phyloP scores from a whole-genome alignment of 2,888 invertebrate species.

The Acheta domesticus region DNA sequence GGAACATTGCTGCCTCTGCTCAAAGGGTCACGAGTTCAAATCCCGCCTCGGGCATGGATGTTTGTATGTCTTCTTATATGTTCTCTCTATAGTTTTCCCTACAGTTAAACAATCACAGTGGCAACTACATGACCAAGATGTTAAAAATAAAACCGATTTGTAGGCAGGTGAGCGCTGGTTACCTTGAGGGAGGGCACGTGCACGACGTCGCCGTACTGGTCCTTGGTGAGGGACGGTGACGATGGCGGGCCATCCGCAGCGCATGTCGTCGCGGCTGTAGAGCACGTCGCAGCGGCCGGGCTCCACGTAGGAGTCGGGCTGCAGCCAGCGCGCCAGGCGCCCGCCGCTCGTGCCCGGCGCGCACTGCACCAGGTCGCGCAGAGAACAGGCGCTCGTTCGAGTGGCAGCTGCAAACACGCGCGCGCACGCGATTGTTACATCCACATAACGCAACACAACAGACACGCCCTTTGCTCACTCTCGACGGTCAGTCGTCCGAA shows the following conservation, averaged over 20 bases:
- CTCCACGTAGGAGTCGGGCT: constrained; percentile 88
- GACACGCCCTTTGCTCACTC: too few relatives aligned
- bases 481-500: too few relatives aligned
- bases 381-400: constrained; percentile 89
- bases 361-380: constrained; percentile 87
- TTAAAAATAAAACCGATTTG: too few relatives aligned
- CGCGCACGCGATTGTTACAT: too few relatives aligned
- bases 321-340: constrained; percentile 89
- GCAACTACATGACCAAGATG: too few relatives aligned
- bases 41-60: too few relatives aligned
- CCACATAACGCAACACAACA: too few relatives aligned
- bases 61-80: too few relatives aligned
- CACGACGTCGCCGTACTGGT: constrained; percentile 89
- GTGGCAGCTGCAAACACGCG: constrained; percentile 58
- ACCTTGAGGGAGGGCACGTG: constrained; percentile 82
- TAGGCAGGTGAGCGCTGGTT: neutral
- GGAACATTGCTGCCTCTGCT: too few relatives aligned
- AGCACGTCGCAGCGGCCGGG: constrained; percentile 81
- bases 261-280: constrained; percentile 65
- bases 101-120: too few relatives aligned
- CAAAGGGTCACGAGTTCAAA: too few relatives aligned
- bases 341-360: constrained; percentile 85
- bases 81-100: too few relatives aligned
- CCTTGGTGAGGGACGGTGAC: constrained; percentile 77
- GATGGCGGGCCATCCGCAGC: constrained; percentile 80